These are phyloP conservation scores for Panthera leo DNA, from an alignment of 2,113 vertebrate species.

Conservation along the genomic window DNA sequence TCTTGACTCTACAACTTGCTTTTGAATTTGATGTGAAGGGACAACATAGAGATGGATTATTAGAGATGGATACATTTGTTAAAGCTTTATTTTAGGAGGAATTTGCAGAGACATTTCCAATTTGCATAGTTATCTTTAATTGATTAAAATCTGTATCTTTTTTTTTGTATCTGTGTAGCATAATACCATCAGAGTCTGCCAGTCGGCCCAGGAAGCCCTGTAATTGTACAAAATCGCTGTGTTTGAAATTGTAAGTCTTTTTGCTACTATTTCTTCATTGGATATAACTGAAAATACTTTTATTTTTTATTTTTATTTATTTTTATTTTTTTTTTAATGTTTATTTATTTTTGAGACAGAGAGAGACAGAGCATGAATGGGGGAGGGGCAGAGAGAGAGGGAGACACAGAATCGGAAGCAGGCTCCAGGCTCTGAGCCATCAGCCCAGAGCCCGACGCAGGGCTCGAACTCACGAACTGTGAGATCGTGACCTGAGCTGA, in stretches of 20 bases:
- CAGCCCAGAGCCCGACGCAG: too few relatives aligned
- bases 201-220: slow-evolving; percentile 97
- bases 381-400: too few relatives aligned
- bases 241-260: slow-evolving; percentile 96
- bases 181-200: slow-evolving; percentile 92
- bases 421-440: too few relatives aligned
- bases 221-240: slow-evolving; percentile 99
- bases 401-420: too few relatives aligned
- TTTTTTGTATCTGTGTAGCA: slow-evolving; percentile 75
- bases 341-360: too few relatives aligned
- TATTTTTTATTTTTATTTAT: neutral
- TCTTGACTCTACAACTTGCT: neutral
- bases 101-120: neutral
- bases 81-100: slow-evolving; percentile 25
- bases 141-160: slow-evolving; percentile 23
- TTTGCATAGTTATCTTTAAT: slow-evolving; percentile 40
- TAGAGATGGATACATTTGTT: neutral
- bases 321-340: too few relatives aligned
- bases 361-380: too few relatives aligned
- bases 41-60: neutral
- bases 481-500: too few relatives aligned
- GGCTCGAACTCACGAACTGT: too few relatives aligned
- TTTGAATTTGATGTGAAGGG: neutral
- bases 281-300: slow-evolving; percentile 11
- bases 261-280: slow-evolving; percentile 11